Conservation (phyloP, 2,113 vertebrate genomes). For the Talpa occidentalis region DNA sequence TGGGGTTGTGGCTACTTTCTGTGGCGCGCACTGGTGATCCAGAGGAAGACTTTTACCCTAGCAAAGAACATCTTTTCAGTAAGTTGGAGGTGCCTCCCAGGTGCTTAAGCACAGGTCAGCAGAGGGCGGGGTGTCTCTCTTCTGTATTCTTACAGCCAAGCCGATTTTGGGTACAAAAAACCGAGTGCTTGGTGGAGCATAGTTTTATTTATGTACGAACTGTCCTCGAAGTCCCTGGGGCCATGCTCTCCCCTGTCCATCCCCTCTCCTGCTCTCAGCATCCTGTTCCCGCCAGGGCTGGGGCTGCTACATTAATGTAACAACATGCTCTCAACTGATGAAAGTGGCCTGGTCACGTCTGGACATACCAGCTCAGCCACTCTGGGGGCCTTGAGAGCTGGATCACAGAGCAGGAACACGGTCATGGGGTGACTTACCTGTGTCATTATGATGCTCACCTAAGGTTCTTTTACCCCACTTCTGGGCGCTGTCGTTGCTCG, state of each 20-base stretch:
- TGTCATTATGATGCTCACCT: neutral
- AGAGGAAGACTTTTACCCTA: no score
- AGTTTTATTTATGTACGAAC: neutral
- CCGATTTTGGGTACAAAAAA: neutral
- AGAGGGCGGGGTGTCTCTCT: neutral
- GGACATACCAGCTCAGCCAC: neutral
- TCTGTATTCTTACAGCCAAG: no score
- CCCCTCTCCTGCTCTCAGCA: no score
- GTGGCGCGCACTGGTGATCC: neutral
- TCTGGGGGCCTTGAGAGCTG: neutral
- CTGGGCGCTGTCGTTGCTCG: neutral
- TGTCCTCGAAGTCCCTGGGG: neutral
- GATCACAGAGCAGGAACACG: neutral
- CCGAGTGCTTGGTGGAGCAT: neutral
- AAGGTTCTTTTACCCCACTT: conserved; percentile 80
- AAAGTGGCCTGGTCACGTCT: no score
- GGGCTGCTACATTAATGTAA: no score
- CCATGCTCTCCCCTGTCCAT: neutral
- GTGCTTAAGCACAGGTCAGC: neutral
- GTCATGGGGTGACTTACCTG: neutral
- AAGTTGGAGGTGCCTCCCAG: neutral
- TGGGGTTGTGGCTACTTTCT: no score
- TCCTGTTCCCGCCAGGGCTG: no score
- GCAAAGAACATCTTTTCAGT: no score
- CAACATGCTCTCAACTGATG: no score